phyloP scores from a whole-genome alignment of 1,140 invertebrate genomes.

The Drosophila sproati region DNA sequence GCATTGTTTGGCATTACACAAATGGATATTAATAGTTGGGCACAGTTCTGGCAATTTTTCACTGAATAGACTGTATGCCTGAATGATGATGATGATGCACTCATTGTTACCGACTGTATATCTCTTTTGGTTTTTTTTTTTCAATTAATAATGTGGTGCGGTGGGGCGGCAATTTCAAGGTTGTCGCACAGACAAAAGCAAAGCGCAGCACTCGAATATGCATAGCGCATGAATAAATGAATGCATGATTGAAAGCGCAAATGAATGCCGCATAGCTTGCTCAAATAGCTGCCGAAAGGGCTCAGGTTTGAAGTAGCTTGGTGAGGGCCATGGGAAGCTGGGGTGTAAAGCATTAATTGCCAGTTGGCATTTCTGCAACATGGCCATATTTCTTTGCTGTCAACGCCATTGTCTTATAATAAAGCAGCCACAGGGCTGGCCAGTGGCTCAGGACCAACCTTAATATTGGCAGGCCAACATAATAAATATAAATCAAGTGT shows the following conservation, averaged over 20 bases:
- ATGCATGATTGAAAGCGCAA: slow-evolving; percentile 62
- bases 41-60: slow-evolving; percentile 32
- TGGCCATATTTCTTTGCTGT: slow-evolving; percentile 53
- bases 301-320: background rate
- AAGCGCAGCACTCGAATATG: slow-evolving; percentile 50
- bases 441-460: slow-evolving; percentile 10
- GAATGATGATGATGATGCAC: slow-evolving; percentile 36
- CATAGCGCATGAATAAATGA: slow-evolving; percentile 56
- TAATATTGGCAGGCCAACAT: slow-evolving; percentile 73
- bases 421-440: slow-evolving; percentile 28
- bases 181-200: slow-evolving; percentile 39
- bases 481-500: slow-evolving; percentile 80
- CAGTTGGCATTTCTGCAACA: slow-evolving; percentile 35
- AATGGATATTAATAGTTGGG: slow-evolving; percentile 75
- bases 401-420: slow-evolving; percentile 77
- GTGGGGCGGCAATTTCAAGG: slow-evolving; percentile 55
- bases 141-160: slow-evolving; percentile 69
- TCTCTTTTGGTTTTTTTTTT: slow-evolving; percentile 25
- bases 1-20: slow-evolving; percentile 67
- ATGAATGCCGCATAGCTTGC: slow-evolving; percentile 48
- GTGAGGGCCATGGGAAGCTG: background rate
- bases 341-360: slow-evolving; percentile 36
- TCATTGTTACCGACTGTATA: slow-evolving; percentile 65
- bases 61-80: slow-evolving; percentile 25
- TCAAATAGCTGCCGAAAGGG: slow-evolving; percentile 45